Conservation (phyloP, 1,140 invertebrate genomes). For the Teleogryllus occipitalis region DNA sequence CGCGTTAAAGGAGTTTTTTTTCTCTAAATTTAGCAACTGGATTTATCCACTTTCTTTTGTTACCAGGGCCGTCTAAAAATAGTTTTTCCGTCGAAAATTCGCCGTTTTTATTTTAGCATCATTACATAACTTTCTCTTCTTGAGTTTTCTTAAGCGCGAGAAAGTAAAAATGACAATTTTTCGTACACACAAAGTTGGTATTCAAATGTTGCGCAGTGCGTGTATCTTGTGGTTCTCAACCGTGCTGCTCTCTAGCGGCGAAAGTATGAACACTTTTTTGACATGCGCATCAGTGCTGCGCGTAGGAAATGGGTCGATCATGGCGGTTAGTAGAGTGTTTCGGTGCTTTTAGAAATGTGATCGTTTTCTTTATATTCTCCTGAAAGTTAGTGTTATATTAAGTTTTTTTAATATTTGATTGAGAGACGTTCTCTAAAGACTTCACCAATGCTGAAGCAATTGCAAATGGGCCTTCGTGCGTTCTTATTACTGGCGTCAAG, state of each 20-base stretch:
- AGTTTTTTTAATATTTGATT: conserved; percentile 18
- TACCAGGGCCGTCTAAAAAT: too few species aligned
- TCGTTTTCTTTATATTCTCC: conserved; percentile 11
- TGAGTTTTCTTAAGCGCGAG: too few species aligned
- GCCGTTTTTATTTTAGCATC: too few species aligned
- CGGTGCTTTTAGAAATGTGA: conserved; percentile 19
- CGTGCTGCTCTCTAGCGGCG: conserved; percentile 13
- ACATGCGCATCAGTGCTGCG: conserved; percentile 20
- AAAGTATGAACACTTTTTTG: not conserved
- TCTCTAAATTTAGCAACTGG: too few species aligned
- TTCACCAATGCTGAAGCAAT: conserved; percentile 80
- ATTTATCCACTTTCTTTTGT: too few species aligned
- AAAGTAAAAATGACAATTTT: too few species aligned
- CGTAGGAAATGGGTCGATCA: conserved; percentile 25
- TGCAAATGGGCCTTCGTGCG: conserved; percentile 94
- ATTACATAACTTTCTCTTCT: too few species aligned
- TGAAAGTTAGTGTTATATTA: conserved; percentile 7
- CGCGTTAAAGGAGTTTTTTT: too few species aligned
- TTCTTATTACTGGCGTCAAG: conserved; percentile 89
- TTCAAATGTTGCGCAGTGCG: too few species aligned
- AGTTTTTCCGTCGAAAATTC: too few species aligned
- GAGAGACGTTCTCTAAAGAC: conserved; percentile 19
- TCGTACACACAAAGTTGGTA: too few species aligned
- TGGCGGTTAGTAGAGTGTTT: conserved; percentile 22
- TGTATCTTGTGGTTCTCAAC: too few species aligned